Percentiles rank a stretch among this genome's conserved stretches.
Conservation (phyloP, 1,140 invertebrate genomes). For the Littorina saxatilis region DNA sequence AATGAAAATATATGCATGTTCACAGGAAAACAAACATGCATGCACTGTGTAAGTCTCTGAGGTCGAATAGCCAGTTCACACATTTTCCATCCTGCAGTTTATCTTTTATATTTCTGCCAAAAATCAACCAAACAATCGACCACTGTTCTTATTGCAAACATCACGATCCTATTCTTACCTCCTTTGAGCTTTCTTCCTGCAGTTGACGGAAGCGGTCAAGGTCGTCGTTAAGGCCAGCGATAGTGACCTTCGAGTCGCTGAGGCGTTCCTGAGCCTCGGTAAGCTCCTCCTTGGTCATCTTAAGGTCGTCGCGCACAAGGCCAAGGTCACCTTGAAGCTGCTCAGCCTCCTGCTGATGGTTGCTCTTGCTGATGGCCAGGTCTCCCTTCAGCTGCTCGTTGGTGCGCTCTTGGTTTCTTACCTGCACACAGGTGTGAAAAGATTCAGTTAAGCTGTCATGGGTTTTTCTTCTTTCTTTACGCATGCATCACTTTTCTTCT, state of each 20-base stretch:
- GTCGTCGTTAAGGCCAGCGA: slow-evolving; percentile 63
- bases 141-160: no score
- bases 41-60: no score
- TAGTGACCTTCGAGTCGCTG: slow-evolving; percentile 59
- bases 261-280: slow-evolving; percentile 56
- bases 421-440: slow-evolving; percentile 44
- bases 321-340: slow-evolving; percentile 68
- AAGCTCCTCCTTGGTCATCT: slow-evolving; percentile 56
- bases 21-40: no score
- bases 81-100: no score
- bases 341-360: slow-evolving; percentile 65
- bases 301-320: slow-evolving; percentile 54
- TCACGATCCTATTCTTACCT: no score
- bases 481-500: no score
- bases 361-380: slow-evolving; percentile 58
- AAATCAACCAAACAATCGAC: no score
- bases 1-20: no score
- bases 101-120: no score
- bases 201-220: slow-evolving; percentile 60
- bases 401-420: slow-evolving; percentile 69
- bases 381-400: slow-evolving; percentile 72
- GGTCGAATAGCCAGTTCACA: no score
- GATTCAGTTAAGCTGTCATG: no score
- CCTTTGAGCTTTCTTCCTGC: slow-evolving; percentile 61
- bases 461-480: no score